Conservation (phyloP, 2,113 vertebrate genomes). For the Solea solea region DNA sequence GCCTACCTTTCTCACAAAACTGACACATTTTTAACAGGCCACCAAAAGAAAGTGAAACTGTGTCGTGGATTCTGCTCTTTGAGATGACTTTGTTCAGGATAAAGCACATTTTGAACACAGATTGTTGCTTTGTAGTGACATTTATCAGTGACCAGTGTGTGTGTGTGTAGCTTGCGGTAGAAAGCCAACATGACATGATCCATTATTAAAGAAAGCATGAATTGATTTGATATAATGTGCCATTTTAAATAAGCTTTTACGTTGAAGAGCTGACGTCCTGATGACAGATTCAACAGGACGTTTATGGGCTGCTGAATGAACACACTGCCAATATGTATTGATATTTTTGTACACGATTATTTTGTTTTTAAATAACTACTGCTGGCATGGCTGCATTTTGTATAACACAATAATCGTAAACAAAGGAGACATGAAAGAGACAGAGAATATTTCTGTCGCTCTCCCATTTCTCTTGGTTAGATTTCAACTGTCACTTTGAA, state of each 20-base stretch:
- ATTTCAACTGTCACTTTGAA: background rate
- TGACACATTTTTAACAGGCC: background rate
- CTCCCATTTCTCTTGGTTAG: background rate
- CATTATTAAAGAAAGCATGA: background rate
- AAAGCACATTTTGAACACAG: background rate
- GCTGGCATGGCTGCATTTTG: background rate
- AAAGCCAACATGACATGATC: background rate
- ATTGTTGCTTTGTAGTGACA: background rate
- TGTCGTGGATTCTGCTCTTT: background rate
- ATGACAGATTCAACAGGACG: slow-evolving; percentile 39
- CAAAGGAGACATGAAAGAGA: background rate
- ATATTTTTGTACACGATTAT: background rate
- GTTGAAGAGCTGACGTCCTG: background rate
- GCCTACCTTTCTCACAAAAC: background rate
- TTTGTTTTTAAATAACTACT: background rate
- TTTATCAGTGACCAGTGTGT: background rate
- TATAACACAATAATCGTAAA: background rate
- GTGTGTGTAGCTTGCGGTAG: background rate
- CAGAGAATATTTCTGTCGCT: slow-evolving; percentile 1
- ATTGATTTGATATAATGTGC: background rate
- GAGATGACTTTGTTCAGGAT: background rate
- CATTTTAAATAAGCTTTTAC: background rate
- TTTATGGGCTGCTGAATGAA: slow-evolving; percentile 24
- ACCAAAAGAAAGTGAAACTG: background rate
- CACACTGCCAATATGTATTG: background rate